Base-by-base conservation (phyloP, 2,797 vertebrate species). In the Pipistrellus kuhlii region DNA sequence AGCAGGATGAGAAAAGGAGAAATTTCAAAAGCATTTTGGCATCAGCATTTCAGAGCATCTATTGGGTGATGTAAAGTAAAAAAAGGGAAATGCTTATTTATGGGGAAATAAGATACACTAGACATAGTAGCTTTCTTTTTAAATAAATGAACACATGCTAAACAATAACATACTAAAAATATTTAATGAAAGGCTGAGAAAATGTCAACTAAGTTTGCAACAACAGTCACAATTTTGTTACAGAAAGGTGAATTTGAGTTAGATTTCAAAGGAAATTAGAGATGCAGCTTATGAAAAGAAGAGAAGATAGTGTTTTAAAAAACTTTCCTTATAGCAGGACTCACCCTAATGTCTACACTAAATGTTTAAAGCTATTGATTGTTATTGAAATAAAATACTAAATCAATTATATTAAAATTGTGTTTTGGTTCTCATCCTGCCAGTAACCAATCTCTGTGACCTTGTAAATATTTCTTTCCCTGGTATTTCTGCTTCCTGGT, bases 211-310 rank as follows among this genome's bases (percentile, higher is more conserved):
- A 89, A 51, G 8, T 72, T 69, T 59, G 30, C 17, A 95, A 20
- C 51, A 71, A 78, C 11, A 17, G 20, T 87, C 35, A 88, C 27
- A 88, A 69, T 86, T 96, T 96, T 75, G 20, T 53, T 53, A 32
- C 18, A 85, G 25, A 5, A 90, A 86, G 25, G 35, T 95, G 55
- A 89, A 87, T 80, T 66, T 66, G 10, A 91, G 44, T 77, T 76
- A 73, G 21, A 51, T 62, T 77, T 89, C 44, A 88, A 94, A 66
- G 82, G 20, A 84, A 92, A 55, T 84, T 55, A 84, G 68, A 92
- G 27, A 62, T 64, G 3, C 2, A 85, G 4, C 3, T 32, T 32
- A 72, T n/a, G 69, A 69, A 14, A 78, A 15, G 5, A 9, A 17
- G 12, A 73, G 7, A 90, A 18, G 77, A 32, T 5, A 21, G 3